Evolutionary conservation across 2,113 vertebrate genomes (phyloP).

Genomic region (Cynocephalus volans): DNA sequence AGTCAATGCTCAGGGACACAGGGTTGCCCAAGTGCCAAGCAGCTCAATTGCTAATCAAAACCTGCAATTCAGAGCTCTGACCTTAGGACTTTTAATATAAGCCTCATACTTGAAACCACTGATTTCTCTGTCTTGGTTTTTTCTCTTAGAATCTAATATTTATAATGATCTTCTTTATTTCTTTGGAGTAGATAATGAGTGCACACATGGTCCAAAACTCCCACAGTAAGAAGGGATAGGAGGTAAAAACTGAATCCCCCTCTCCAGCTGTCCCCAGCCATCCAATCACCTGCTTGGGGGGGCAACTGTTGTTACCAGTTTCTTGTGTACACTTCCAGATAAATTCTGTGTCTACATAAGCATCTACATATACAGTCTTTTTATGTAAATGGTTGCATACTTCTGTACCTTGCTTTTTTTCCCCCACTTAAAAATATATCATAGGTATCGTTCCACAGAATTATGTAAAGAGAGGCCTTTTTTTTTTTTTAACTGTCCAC

Average conservation of each 20-base stretch:
- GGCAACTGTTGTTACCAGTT: neutral
- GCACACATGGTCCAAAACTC: neutral
- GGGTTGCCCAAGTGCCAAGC: too few relatives aligned
- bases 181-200: constrained; percentile 17
- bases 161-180: neutral
- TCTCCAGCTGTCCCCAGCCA: neutral
- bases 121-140: neutral
- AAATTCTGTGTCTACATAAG: neutral
- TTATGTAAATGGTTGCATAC: neutral
- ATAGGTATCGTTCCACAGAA: neutral
- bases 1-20: neutral
- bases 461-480: neutral
- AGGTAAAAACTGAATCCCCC: neutral
- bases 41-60: accelerated
- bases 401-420: neutral
- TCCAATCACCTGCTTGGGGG: neutral
- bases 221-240: neutral
- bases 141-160: neutral
- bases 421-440: neutral
- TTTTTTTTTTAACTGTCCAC: neutral
- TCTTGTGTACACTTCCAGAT: neutral
- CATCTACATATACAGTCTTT: neutral
- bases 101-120: neutral
- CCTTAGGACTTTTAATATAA: neutral
- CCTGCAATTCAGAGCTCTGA: neutral